Base-by-base conservation (phyloP, 2,888 invertebrate genomes). In the Phalangium opilio region DNA sequence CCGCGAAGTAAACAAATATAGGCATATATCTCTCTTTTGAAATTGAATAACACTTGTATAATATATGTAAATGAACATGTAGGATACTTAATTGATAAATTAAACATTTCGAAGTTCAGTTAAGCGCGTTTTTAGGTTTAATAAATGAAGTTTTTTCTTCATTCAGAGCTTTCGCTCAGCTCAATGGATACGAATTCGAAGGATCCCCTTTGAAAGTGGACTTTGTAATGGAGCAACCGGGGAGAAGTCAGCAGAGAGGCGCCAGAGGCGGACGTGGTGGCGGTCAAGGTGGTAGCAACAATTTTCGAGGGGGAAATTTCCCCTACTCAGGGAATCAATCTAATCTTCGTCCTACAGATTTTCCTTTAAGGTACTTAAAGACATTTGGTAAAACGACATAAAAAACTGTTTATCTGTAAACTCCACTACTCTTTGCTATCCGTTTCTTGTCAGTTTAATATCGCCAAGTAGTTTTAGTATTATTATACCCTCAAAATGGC, bases 161-260 rank as follows among this genome's bases (percentile, higher is more conserved):
- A 36, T 41, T 1, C 19, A 50, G 53, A 42, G 51, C 51, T 11
- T 50, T 45, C 21, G 78, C 76, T 64, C 80, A 83, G 63, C 73
- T 90, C 63, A 86, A 89, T 73, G 86, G 86, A 60, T 77, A 78
- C 63, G 85, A 89, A 63, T 76, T 83, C 66, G 86, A 89, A 62
- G 87, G 87, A 58, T 78, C 75, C 64, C 75, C 78, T 55, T 73
- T 89, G 65, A 85, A 85, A 70, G 86, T 83, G 58, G 86, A 86
- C 69, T 75, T 82, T 64, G 70, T 76, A 10, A 49, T 48, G 49
- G 52, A 48, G 20, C 32, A 27, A 18, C 27, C 27, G 8, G 27
- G 27, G 8, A 4, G 27, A 27, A 27, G 5, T 8, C 27, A 27
- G 8, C 47, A 47, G 2, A 32, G 51, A 18, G 47, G 50, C 10